Evolutionary conservation across 2,797 vertebrate genomes (phyloP).

Genomic region (Rhinoraja longicauda): DNA sequence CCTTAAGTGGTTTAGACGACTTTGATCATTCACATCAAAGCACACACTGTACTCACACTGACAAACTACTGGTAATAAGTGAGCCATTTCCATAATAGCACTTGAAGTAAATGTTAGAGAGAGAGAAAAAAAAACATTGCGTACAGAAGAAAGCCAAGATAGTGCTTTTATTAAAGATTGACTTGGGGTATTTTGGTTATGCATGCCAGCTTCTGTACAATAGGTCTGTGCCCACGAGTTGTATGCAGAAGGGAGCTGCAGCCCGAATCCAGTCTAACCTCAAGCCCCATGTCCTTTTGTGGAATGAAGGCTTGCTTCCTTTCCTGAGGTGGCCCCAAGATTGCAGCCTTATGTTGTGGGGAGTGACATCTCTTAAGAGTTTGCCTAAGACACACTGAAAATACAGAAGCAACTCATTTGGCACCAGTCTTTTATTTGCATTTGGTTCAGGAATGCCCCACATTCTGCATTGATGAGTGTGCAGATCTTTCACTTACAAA

Average conservation of each 20-base stretch:
- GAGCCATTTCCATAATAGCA: neutral
- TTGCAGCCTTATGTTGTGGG: too few relatives aligned
- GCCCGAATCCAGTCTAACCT: neutral
- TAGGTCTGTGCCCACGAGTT: neutral
- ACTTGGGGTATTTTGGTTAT: neutral
- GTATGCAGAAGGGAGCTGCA: neutral
- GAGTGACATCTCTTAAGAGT: neutral
- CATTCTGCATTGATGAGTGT: neutral
- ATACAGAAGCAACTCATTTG: too few relatives aligned
- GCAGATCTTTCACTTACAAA: too few relatives aligned
- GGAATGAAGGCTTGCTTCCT: neutral
- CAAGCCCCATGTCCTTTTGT: neutral
- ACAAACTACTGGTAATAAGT: conserved; percentile 15
- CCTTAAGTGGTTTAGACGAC: conserved; percentile 12
- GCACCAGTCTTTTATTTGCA: neutral
- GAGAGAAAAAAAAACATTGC: neutral
- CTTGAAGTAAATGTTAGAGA: conserved; percentile 1
- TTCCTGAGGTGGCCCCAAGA: neutral
- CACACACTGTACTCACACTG: neutral
- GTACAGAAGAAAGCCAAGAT: conserved; percentile 29
- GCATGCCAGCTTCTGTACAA: conserved; percentile 19
- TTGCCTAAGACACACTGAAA: neutral
- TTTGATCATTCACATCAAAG: conserved; percentile 36
- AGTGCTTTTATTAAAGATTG: conserved; percentile 29
- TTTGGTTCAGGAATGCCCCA: neutral